A percentile compares a stretch with the other conserved stretches of the same genome.
Evolutionary conservation across 2,797 vertebrate species (phyloP).

Genomic region (Sparus aurata): DNA sequence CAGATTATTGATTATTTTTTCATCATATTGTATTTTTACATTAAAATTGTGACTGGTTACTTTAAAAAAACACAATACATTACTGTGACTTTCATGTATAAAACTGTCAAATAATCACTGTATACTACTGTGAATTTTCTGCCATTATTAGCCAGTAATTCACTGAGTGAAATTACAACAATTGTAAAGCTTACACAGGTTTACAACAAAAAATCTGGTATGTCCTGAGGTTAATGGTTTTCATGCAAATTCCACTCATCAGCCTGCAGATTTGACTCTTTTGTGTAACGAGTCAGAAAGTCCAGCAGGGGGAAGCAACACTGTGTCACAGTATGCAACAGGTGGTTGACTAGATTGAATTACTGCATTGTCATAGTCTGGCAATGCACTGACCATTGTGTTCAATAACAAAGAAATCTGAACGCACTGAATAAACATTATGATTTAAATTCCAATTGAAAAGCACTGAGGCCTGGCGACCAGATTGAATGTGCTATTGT

Average conservation of each 20-base stretch:
- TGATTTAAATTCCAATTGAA: not conserved
- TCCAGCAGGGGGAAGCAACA: slow-evolving; percentile 67
- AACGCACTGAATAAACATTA: not conserved
- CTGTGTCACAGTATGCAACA: slow-evolving; percentile 37
- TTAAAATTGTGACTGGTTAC: too few relatives aligned
- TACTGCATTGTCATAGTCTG: not conserved
- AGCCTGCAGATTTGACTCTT: not conserved
- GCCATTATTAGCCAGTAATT: too few relatives aligned
- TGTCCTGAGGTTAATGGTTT: not conserved
- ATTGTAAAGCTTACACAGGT: not conserved
- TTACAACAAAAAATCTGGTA: not conserved
- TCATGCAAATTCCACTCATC: not conserved
- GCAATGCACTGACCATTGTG: not conserved
- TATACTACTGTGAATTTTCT: too few relatives aligned
- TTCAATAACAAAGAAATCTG: not conserved
- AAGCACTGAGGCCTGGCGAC: not conserved
- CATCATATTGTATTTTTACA: too few relatives aligned
- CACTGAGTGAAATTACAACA: too few relatives aligned
- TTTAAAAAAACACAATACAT: too few relatives aligned
- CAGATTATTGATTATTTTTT: too few relatives aligned
- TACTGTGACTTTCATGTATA: too few relatives aligned
- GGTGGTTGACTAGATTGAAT: not conserved
- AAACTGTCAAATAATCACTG: too few relatives aligned
- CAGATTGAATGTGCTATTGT: not conserved
- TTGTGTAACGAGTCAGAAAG: slow-evolving; percentile 25